Evolutionary conservation across 1,140 invertebrate genomes (phyloP), one percentile per base, ranked within the genome.

Genomic region (Atta cephalotes): DNA sequence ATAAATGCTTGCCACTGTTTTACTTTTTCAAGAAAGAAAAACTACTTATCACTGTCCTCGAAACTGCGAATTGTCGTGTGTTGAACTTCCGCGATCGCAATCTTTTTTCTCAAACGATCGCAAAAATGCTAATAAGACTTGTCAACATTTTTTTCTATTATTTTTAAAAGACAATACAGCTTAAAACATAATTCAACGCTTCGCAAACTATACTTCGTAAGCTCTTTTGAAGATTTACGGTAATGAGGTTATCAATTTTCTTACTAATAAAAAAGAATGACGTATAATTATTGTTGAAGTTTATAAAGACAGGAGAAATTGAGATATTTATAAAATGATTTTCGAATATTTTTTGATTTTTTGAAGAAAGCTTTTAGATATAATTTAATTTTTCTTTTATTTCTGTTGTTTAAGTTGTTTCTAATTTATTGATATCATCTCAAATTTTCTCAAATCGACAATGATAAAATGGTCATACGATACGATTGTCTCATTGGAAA

Each of bases 1-100:
- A 84, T 84, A 84, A 82, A 84, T 84, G 56, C 18, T 16, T 16
- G 65, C 65, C 16, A 51, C 80, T 74, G 70, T 84, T 14, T 14
- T n/a, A n/a, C 2, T 60, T 18, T 66, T 66, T 71, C 31, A 28
- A 70, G 14, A 28, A 51, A 70, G 35, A 35, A 71, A 25, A 81
- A 45, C 10, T 10, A 3, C 5, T 1, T 58, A 58, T 81, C 49
- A 45, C 51, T 45, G n/a, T 45, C 16, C 56, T 53, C 31, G 10
- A 81, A 71, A 53, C 10, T 58, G 14, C 39, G 28, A 81, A 80
- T 80, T 80, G 25, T 70, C 3, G 6, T 51, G 16, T 6, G 7
- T 66, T 68, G 31, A 72, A 51, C 25, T 74, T 71, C 14, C 56
- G 14, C 65, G 3, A 9, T 35, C n/a, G 21, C 16, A 14, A 14